phyloP scores from a whole-genome alignment of 2,888 invertebrate genomes.

The Ethmia dodecea region DNA sequence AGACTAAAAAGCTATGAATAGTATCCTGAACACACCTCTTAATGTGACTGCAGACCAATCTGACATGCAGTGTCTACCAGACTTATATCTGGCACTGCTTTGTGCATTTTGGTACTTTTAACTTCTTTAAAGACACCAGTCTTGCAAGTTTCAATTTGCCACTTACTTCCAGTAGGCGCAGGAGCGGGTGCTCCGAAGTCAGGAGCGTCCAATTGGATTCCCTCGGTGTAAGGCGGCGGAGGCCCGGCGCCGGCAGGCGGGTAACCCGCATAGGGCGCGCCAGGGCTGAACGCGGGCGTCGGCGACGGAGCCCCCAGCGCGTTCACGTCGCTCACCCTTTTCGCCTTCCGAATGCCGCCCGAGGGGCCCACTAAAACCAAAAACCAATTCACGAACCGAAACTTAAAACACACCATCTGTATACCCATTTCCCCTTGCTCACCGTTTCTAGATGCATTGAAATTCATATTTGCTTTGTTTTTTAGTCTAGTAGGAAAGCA shows the following conservation, averaged over 20 bases:
- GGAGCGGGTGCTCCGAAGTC: constrained; percentile 39
- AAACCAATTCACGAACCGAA: constrained; percentile 8
- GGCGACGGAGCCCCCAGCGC: constrained; percentile 80
- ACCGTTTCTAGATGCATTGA: constrained; percentile 72
- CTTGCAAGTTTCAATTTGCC: too few species aligned
- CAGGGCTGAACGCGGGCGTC: constrained; percentile 38
- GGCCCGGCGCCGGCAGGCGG: constrained; percentile 41
- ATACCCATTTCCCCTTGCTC: constrained; percentile 15
- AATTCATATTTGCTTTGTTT: constrained; percentile 50
- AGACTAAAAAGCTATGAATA: too few species aligned
- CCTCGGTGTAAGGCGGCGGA: constrained; percentile 55
- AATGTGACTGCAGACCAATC: too few species aligned
- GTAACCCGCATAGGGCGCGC: constrained; percentile 39
- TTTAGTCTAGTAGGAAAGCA: constrained; percentile 26
- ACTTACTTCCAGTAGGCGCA: constrained; percentile 13
- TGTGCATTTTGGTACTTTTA: too few species aligned
- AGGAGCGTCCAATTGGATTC: constrained; percentile 56
- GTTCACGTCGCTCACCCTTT: constrained; percentile 83
- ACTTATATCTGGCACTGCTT: too few species aligned
- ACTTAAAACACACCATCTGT: constrained; percentile 2
- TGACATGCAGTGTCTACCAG: too few species aligned
- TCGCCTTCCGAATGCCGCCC: constrained; percentile 74
- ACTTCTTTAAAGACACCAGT: too few species aligned
- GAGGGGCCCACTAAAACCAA: constrained; percentile 46
- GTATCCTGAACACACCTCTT: too few species aligned